Conservation (phyloP, 2,113 vertebrate genomes). For the Neolamprologus kungweensis region DNA sequence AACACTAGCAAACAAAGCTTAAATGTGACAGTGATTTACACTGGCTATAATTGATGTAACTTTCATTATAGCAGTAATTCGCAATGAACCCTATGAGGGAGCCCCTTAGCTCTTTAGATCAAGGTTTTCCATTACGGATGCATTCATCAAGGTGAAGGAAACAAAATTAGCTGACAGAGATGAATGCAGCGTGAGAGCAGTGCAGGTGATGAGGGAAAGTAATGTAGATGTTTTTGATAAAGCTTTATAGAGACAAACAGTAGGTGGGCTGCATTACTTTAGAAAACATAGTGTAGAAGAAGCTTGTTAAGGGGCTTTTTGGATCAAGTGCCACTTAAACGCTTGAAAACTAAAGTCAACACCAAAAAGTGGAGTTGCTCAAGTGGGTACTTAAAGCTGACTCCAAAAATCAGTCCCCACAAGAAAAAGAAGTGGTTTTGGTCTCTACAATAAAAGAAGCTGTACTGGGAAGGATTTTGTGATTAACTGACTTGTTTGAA, state of each 20-base stretch:
- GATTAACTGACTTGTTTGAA: background rate
- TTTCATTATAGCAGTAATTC: background rate
- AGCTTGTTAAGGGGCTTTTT: background rate
- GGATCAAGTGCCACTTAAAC: background rate
- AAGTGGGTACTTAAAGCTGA: background rate
- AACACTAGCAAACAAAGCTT: background rate
- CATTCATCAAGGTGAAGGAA: background rate
- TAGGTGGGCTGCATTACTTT: background rate
- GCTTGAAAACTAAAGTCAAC: background rate
- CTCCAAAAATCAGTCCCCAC: background rate
- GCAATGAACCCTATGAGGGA: background rate
- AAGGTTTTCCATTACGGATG: background rate
- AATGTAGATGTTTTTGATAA: background rate
- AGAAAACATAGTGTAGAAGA: background rate
- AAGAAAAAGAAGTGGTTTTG: background rate
- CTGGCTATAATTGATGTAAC: background rate
- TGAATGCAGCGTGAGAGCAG: background rate
- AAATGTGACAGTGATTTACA: background rate
- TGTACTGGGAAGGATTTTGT: background rate
- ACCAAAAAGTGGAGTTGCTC: background rate
- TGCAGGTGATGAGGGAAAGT: background rate
- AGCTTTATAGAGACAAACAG: background rate
- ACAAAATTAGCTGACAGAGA: background rate
- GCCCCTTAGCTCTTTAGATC: background rate
- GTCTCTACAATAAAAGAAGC: background rate